Percentiles rank a stretch among this genome's conserved stretches.
These are phyloP conservation scores for Choristoneura rosaceana DNA, from an alignment of 2,888 invertebrate species.

Conservation along the genomic window DNA sequence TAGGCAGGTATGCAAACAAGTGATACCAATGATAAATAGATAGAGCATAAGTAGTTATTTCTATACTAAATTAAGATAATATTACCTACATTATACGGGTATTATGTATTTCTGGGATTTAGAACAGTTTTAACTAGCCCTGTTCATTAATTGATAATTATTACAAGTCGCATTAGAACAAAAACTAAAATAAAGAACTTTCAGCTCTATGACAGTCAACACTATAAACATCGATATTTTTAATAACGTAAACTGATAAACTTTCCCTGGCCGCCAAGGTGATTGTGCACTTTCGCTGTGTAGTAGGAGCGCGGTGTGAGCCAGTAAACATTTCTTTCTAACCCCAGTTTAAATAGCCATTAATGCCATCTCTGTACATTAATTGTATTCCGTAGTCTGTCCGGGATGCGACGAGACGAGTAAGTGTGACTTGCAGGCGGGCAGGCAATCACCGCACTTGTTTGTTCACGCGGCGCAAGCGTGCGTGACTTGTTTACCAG, in stretches of 20 bases:
- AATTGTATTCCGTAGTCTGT: slow-evolving; percentile 19
- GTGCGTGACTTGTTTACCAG: slow-evolving; percentile 80
- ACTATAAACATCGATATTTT: not conserved
- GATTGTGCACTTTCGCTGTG: slow-evolving; percentile 72
- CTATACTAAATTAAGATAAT: not conserved
- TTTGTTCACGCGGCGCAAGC: slow-evolving; percentile 81
- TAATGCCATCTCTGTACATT: slow-evolving; percentile 7
- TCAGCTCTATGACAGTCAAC: not conserved
- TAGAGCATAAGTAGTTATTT: not conserved
- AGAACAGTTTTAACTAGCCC: not conserved
- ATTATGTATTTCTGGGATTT: not conserved
- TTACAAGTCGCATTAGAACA: not conserved
- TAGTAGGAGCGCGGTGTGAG: slow-evolving; percentile 25
- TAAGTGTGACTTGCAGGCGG: slow-evolving; percentile 48
- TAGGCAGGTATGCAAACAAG: slow-evolving; percentile 1
- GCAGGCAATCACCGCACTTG: slow-evolving; percentile 68
- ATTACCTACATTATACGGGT: not conserved
- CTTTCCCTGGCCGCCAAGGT: slow-evolving; percentile 65
- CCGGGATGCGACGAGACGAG: slow-evolving; percentile 11
- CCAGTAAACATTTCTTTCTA: slow-evolving; percentile 21
- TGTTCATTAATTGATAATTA: not conserved
- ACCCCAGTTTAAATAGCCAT: slow-evolving; percentile 5
- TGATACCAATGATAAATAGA: slow-evolving; percentile 5
- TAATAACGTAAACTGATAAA: slow-evolving; percentile 52
- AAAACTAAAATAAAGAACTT: not conserved